A percentile compares a stretch with the other conserved stretches of the same genome.
These are phyloP conservation scores for Acrossocheilus wenchowensis DNA, from an alignment of 2,797 vertebrate species.

Conservation along the genomic window DNA sequence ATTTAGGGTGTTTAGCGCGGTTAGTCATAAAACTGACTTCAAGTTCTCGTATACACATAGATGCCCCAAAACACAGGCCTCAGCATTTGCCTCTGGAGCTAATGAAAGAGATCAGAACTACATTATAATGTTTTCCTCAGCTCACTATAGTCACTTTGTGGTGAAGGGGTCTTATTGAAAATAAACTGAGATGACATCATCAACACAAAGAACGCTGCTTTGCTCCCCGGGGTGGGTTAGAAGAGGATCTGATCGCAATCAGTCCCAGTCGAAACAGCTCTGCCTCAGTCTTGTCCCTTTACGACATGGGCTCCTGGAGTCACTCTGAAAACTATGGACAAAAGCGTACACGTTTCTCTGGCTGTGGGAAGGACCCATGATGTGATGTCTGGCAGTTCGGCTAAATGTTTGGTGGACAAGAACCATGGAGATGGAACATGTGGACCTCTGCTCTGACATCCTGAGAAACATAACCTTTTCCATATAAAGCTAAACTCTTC, in stretches of 20 bases:
- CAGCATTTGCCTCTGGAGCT: constrained; percentile 23
- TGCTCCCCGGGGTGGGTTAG: constrained; percentile 20
- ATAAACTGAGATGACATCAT: constrained; percentile 28
- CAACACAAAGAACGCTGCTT: constrained; percentile 38
- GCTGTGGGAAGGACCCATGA: not conserved
- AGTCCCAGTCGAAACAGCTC: constrained; percentile 25
- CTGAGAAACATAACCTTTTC: constrained; percentile 46
- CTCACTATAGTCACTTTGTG: constrained; percentile 7
- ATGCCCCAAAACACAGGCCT: constrained; percentile 20
- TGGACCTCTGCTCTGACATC: not conserved
- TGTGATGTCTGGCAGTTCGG: constrained; percentile 24
- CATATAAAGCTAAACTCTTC: constrained; percentile 55
- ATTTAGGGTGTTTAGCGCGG: too few relatives aligned
- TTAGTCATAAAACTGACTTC: not conserved
- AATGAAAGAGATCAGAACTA: constrained; percentile 26
- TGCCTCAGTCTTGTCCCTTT: not conserved
- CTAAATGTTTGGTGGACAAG: not conserved
- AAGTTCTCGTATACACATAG: not conserved
- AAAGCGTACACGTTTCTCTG: not conserved
- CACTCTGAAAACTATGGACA: not conserved
- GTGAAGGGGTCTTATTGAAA: constrained; percentile 36
- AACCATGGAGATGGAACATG: constrained; percentile 9
- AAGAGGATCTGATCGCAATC: constrained; percentile 45
- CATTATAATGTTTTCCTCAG: constrained; percentile 29
- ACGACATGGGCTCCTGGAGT: not conserved